Percentiles rank a stretch among this genome's conserved stretches.
These are phyloP conservation scores for Deroplatys truncata DNA, from an alignment of 2,888 invertebrate genomes.

Conservation along the genomic window DNA sequence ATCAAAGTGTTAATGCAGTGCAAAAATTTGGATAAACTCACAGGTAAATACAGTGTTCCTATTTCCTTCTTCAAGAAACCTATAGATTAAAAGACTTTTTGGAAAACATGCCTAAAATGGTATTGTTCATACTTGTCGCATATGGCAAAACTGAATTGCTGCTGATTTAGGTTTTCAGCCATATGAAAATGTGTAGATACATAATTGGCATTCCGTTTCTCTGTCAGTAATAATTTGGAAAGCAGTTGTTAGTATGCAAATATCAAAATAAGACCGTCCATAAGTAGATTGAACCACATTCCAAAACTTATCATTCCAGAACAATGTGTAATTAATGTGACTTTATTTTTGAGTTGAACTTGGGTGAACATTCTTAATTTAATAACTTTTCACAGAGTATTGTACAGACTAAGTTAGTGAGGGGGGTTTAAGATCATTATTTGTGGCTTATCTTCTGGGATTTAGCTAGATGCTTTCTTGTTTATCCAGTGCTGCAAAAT, in stretches of 20 bases:
- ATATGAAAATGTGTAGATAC: background rate
- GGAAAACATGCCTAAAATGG: background rate
- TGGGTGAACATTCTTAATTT: background rate
- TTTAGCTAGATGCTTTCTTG: background rate
- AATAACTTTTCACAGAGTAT: background rate
- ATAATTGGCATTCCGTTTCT: background rate
- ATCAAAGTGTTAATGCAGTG: background rate
- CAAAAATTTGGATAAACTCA: background rate
- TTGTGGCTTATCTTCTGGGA: background rate
- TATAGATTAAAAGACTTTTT: background rate
- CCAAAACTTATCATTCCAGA: slow-evolving; percentile 13
- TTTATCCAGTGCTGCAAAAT: background rate
- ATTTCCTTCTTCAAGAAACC: background rate
- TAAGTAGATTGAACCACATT: background rate
- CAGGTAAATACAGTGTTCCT: background rate
- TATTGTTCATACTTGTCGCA: background rate
- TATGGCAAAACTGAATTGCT: too few species aligned
- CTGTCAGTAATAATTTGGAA: background rate
- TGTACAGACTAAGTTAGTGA: slow-evolving; percentile 5
- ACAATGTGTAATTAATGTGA: background rate
- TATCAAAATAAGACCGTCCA: slow-evolving; percentile 22
- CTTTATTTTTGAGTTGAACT: background rate
- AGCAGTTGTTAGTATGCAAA: background rate
- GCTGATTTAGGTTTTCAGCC: background rate
- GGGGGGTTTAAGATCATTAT: background rate